Evolutionary conservation across 1,140 invertebrate genomes (phyloP).

Genomic region (Leucophenga varia): DNA sequence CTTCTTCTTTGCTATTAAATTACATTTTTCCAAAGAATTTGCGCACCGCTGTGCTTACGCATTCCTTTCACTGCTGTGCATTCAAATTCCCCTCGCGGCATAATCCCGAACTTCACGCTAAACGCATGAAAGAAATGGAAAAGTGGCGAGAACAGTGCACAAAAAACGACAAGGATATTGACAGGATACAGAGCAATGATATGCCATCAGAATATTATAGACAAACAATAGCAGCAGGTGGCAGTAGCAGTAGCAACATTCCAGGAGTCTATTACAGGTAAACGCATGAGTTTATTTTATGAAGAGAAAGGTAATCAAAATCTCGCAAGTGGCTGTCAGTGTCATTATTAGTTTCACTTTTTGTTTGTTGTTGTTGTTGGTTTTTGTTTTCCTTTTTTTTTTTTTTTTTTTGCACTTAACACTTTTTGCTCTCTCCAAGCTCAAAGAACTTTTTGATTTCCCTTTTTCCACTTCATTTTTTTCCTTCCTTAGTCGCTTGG

Average conservation of each 20-base stretch:
- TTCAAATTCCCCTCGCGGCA: slow-evolving; percentile 81
- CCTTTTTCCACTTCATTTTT: background rate
- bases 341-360: no score
- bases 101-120: slow-evolving; percentile 66
- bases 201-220: no score
- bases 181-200: background rate
- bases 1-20: background rate
- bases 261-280: slow-evolving; percentile 8
- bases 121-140: slow-evolving; percentile 61
- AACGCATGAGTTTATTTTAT: background rate
- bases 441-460: background rate
- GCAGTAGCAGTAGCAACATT: background rate
- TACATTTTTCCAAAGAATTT: slow-evolving; percentile 53
- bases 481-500: slow-evolving; percentile 9
- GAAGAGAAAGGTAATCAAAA: background rate
- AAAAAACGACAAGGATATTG: slow-evolving; percentile 4
- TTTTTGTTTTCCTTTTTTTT: background rate
- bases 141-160: slow-evolving; percentile 47
- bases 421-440: background rate
- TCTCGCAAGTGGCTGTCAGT: background rate
- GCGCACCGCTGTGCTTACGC: slow-evolving; percentile 68
- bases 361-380: no score
- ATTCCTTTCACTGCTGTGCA: slow-evolving; percentile 88
- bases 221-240: no score
- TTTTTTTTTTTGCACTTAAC: background rate